These are phyloP conservation scores for Scolopax bukidnonensis DNA, from an alignment of 2,797 vertebrate genomes.

Conservation along the genomic window DNA sequence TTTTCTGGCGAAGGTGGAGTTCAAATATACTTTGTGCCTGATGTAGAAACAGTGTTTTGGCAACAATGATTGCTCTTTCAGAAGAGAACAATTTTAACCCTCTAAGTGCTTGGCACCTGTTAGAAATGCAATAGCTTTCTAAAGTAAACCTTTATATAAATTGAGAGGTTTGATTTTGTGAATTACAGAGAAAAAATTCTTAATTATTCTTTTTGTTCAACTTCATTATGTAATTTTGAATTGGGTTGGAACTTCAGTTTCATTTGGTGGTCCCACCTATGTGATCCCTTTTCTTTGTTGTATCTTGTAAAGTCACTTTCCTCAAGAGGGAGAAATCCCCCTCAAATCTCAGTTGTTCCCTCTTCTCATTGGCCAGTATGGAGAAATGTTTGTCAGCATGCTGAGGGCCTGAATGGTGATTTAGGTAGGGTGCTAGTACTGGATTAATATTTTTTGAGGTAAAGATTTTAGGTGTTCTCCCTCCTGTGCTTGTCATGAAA, in stretches of 20 bases:
- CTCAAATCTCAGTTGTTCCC: not conserved
- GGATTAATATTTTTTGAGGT: not conserved
- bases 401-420: not conserved
- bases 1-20: not conserved
- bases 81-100: not conserved
- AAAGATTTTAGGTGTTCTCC: not conserved
- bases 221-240: not conserved
- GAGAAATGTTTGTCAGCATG: not conserved
- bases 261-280: not conserved
- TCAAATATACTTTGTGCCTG: not conserved
- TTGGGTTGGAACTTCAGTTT: not conserved
- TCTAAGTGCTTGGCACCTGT: not conserved
- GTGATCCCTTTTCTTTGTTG: not conserved
- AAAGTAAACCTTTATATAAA: not conserved
- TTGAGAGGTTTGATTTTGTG: not conserved
- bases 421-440: not conserved
- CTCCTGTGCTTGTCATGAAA: not conserved
- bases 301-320: not conserved
- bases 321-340: not conserved
- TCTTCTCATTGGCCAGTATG: fast-evolving
- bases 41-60: not conserved
- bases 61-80: not conserved
- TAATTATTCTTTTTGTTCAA: not conserved
- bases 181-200: not conserved
- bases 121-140: not conserved